Base-by-base conservation (phyloP, 1,140 invertebrate species). In the Papilio aristodemus region DNA sequence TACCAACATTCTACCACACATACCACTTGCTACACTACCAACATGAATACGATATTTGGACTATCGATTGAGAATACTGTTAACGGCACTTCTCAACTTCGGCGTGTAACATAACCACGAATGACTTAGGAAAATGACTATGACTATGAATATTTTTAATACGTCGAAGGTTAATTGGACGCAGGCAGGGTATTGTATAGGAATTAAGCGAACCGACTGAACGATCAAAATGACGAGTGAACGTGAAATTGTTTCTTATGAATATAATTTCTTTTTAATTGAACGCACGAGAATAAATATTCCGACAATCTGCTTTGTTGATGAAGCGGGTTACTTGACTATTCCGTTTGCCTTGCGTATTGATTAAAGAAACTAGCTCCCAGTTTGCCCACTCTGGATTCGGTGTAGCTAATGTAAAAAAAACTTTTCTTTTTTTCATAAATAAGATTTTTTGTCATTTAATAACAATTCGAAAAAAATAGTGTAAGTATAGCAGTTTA, bases 151-250 rank as follows among this genome's bases (percentile, higher is more conserved):
- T 74, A 87, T 84, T 84, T 87, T 76, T 82, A 82, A 81, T 83
- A 84, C 82, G 75, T 78, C 74, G 79, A 84, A 89, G 86, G 86
- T 89, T 89, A 89, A 89, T 89, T 89, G 86, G 84, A 89, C 79
- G 81, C 80, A 79, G 75, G 75, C 82, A 80, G 76, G 72, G 81
- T 82, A 86, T 87, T 87, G 82, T 86, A 78, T 81, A 83, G 80
- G 81, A 83, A 86, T 86, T 84, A 83, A 84, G 76, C 75, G 70
- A 54, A 70, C 68, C 69, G 69, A 70, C 77, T 72, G 71, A 73
- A 75, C 77, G 71, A 70, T 74, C 76, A 77, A 54, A 78, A 77
- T 71, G 74, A 81, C 79, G 75, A 67, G 68, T 70, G 72, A 69
- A 74, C 69, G 50, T 75, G 69, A 62, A 69, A 72, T 69, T 72